Conservation (phyloP, 2,888 invertebrate species). For the Amiota mariae region DNA sequence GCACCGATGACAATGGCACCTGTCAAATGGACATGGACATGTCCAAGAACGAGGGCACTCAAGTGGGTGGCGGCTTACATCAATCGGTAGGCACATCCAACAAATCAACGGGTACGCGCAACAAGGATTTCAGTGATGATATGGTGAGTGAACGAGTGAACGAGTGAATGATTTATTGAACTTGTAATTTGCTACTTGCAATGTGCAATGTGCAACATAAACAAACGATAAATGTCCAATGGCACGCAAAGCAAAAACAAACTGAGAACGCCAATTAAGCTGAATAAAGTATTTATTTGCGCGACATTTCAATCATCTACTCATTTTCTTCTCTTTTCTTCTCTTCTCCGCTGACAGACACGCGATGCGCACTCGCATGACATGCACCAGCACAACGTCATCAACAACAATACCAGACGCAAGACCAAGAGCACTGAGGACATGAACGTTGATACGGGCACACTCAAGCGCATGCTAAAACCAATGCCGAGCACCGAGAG, state of each 20-base stretch:
- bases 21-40: conserved; percentile 76
- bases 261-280: conserved; percentile 24
- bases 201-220: conserved; percentile 3
- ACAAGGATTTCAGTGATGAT: conserved; percentile 79
- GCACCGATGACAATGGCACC: conserved; percentile 73
- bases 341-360: conserved; percentile 63
- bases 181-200: no score
- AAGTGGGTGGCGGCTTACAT: conserved; percentile 83
- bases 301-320: conserved; percentile 20
- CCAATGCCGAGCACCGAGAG: conserved; percentile 93
- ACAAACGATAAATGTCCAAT: conserved; percentile 20
- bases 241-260: conserved; percentile 34
- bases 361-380: conserved; percentile 82
- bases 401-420: conserved; percentile 84
- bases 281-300: conserved; percentile 8
- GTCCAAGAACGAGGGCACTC: conserved; percentile 86
- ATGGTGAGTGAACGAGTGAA: conserved; percentile 75
- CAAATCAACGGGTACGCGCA: conserved; percentile 78
- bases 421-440: conserved; percentile 94
- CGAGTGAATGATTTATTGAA: not conserved
- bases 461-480: conserved; percentile 93
- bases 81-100: conserved; percentile 77
- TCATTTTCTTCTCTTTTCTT: conserved; percentile 9
- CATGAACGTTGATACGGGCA: conserved; percentile 82
- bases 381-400: conserved; percentile 80